phyloP scores from a whole-genome alignment of 1,140 invertebrate genomes.

The Drosophila nannoptera region DNA sequence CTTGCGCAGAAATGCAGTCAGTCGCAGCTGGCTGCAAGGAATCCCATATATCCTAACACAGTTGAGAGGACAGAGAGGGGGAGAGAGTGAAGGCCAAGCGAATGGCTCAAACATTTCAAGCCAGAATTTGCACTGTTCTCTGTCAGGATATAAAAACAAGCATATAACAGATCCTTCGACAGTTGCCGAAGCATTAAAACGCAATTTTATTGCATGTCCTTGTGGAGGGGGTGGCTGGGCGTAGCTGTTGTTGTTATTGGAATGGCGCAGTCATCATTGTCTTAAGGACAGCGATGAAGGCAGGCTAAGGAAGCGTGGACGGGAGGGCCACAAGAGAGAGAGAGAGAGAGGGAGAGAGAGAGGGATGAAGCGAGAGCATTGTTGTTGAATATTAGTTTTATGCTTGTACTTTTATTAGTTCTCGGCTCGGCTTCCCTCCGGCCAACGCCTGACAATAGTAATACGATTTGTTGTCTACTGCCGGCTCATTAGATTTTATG shows the following conservation, averaged over 20 bases:
- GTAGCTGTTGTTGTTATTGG: conserved; percentile 22
- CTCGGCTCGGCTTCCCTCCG: conserved; percentile 34
- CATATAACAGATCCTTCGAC: conserved; percentile 33
- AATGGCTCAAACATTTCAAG: neutral
- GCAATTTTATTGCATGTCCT: conserved; percentile 75
- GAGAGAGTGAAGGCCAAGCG: neutral
- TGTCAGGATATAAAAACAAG: neutral
- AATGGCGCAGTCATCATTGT: conserved; percentile 58
- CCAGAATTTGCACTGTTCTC: neutral
- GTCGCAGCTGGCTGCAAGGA: too few relatives aligned
- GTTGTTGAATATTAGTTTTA: conserved; percentile 68
- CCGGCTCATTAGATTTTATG: conserved; percentile 75
- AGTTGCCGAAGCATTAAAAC: conserved; percentile 69
- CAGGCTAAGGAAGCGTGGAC: conserved; percentile 54
- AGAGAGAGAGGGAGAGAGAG: neutral
- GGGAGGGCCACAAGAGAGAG: neutral
- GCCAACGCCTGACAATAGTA: conserved; percentile 65
- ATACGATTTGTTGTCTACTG: conserved; percentile 69
- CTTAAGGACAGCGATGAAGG: conserved; percentile 60
- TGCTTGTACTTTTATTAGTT: conserved; percentile 65
- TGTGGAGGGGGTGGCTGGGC: conserved; percentile 20
- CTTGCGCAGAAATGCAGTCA: too few relatives aligned
- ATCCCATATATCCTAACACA: too few relatives aligned
- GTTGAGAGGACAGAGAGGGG: too few relatives aligned
- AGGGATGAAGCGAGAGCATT: neutral